Evolutionary conservation across 2,888 invertebrate genomes (phyloP).

Genomic region (Caenorhabditis drosophilae): DNA sequence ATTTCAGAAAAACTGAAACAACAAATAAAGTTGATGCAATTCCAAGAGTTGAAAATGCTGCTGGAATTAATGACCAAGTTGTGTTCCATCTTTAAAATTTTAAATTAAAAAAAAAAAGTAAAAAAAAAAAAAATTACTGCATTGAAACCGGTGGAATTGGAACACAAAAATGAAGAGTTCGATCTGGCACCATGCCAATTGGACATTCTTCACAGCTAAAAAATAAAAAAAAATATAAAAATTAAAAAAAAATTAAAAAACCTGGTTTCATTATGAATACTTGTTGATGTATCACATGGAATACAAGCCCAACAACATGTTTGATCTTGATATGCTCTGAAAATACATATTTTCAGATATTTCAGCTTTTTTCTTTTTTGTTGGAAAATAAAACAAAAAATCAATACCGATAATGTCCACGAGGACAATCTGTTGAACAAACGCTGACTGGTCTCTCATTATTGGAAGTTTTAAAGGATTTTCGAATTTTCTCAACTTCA

Average conservation of each 20-base stretch:
- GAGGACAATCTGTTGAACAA: conserved; percentile 76
- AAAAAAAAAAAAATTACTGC: conserved; percentile 69
- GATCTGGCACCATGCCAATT: conserved; percentile 76
- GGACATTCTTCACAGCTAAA: conserved; percentile 76
- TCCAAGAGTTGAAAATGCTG: conserved; percentile 76
- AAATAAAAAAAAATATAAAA: neutral
- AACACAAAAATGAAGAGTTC: conserved; percentile 75
- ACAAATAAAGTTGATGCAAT: conserved; percentile 75
- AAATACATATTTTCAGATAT: too few relatives aligned
- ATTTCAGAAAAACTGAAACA: conserved; percentile 76
- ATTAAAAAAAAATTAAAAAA: conserved; percentile 4
- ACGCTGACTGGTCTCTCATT: conserved; percentile 74
- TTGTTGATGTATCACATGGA: conserved; percentile 76
- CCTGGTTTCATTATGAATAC: conserved; percentile 74
- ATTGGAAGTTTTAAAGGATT: conserved; percentile 26
- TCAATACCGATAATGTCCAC: conserved; percentile 75
- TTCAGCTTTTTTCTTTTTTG: too few relatives aligned
- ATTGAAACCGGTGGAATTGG: conserved; percentile 75
- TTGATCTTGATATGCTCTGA: conserved; percentile 51
- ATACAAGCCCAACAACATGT: conserved; percentile 79
- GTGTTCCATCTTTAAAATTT: conserved; percentile 64
- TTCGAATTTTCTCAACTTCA: conserved; percentile 44
- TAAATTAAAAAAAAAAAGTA: neutral
- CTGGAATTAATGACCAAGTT: conserved; percentile 78
- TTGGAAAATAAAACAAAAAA: conserved; percentile 1